Conservation (phyloP, 1,140 invertebrate genomes). For the Battus philenor region DNA sequence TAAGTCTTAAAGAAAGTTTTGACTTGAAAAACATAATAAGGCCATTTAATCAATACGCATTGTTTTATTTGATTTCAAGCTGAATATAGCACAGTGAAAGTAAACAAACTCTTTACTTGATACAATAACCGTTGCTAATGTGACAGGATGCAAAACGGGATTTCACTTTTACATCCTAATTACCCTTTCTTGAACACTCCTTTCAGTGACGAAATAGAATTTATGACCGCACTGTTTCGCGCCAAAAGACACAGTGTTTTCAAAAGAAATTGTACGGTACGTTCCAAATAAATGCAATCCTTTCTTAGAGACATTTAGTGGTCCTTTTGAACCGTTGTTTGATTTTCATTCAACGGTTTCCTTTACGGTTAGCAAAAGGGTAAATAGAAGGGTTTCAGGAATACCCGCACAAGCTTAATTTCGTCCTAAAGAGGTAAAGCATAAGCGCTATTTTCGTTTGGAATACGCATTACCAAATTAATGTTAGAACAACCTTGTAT, state of each 20-base stretch:
- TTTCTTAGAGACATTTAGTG: slow-evolving; percentile 50
- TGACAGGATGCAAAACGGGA: slow-evolving; percentile 35
- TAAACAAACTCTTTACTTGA: slow-evolving; percentile 36
- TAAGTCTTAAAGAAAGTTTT: too few relatives aligned
- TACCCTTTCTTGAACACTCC: slow-evolving; percentile 51
- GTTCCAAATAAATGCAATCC: slow-evolving; percentile 63
- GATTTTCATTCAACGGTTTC: slow-evolving; percentile 37
- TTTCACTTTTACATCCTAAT: slow-evolving; percentile 71
- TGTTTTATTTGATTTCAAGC: slow-evolving; percentile 15
- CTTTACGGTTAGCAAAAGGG: slow-evolving; percentile 52
- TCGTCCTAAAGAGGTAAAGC: slow-evolving; percentile 4
- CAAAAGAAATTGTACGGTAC: slow-evolving; percentile 29
- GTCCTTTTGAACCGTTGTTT: slow-evolving; percentile 48
- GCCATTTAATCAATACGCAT: too few relatives aligned
- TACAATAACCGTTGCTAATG: slow-evolving; percentile 51
- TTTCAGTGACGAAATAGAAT: slow-evolving; percentile 39
- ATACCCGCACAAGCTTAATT: slow-evolving; percentile 17
- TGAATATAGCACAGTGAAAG: slow-evolving; percentile 52
- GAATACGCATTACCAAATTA: neutral
- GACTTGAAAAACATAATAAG: too few relatives aligned
- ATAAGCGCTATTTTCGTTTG: neutral
- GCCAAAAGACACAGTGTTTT: slow-evolving; percentile 34
- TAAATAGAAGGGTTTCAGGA: slow-evolving; percentile 28
- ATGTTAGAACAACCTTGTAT: slow-evolving; percentile 19
- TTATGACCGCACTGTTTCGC: slow-evolving; percentile 49